A percentile compares a stretch with the other conserved stretches of the same genome.
These are phyloP conservation scores for Paratilapia polleni DNA, from an alignment of 2,113 vertebrate genomes.

Conservation along the genomic window DNA sequence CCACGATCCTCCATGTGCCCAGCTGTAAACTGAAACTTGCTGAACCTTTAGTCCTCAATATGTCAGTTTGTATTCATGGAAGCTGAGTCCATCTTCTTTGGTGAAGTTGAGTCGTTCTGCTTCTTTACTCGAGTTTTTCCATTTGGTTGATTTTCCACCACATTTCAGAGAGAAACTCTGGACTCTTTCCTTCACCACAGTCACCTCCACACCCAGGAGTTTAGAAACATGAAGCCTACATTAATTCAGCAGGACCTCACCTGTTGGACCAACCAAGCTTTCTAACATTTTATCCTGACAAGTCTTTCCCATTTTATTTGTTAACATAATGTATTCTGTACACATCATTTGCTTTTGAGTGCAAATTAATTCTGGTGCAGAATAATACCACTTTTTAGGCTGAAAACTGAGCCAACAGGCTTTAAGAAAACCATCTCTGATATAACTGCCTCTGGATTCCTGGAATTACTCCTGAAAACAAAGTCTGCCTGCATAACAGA, in stretches of 20 bases:
- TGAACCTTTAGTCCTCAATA: neutral
- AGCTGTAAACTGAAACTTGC: neutral
- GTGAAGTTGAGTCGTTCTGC: neutral
- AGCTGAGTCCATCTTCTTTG: neutral
- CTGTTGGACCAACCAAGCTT: neutral
- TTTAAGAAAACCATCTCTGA: neutral
- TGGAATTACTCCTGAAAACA: neutral
- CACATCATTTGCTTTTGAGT: too few relatives aligned
- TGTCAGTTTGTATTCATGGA: neutral
- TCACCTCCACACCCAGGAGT: neutral
- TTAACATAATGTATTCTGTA: too few relatives aligned
- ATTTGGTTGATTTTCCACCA: neutral
- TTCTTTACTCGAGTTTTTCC: neutral
- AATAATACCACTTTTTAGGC: too few relatives aligned
- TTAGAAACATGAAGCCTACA: neutral
- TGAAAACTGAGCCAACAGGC: neutral
- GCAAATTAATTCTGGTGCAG: too few relatives aligned
- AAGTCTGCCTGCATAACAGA: neutral
- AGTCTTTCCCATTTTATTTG: neutral
- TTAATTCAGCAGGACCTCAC: neutral
- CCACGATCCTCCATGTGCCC: neutral
- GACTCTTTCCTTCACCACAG: neutral
- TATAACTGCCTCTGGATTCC: neutral
- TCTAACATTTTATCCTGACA: neutral
- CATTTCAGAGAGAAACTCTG: neutral